Base-by-base conservation (phyloP, 2,113 vertebrate species). In the Anthoscopus minutus region DNA sequence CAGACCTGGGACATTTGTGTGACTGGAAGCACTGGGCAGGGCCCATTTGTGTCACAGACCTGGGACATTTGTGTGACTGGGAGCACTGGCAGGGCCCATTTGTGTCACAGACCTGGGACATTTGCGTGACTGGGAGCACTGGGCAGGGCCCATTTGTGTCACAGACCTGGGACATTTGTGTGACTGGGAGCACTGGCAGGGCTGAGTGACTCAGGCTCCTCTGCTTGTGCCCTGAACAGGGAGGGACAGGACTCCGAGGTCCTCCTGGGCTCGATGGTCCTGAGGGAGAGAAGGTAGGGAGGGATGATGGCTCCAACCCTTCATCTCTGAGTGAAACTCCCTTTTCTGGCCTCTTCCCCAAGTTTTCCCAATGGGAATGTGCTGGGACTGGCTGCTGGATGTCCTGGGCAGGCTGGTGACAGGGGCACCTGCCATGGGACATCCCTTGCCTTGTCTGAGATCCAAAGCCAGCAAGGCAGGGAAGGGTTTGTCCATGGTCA, bases 221-320 rank as follows among this genome's bases (percentile, higher is more conserved):
- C 13, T 85, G 15, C 19, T 80, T 96, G 45, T 86, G 51, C 48
- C 81, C 58, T 16, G 16, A 22, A 65, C 93, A 97, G 97, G 97
- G 96, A 3, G 86, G 56, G 15, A 74, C 31, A 1, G 98, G 98
- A 47, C 92, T 91, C 33, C 92, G 3, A 56, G 99, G 99, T 81
- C 53, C 85, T 48, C 85, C 90, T 37, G 98, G 98, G 30, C 80
- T 57, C 2, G 95, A 98, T 2, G 98, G 99, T 70, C 89, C 94
- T 6, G 88, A 97, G 81, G 99, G 98, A 94, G 61, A 40, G 27
- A 99, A 99, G 98, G 99, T 99, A 96, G 0, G 0, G 48, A 2
- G 9, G 25, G 19, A 7, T 7, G 56, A 31, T 10, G 45, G 79
- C 28, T 81, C 58, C 54, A 44, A 5, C 22, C 66, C 42, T n/a